A percentile compares a stretch with the other conserved stretches of the same genome.
phyloP scores from a whole-genome alignment of 2,888 invertebrate genomes.

The Xestia c-nigrum region DNA sequence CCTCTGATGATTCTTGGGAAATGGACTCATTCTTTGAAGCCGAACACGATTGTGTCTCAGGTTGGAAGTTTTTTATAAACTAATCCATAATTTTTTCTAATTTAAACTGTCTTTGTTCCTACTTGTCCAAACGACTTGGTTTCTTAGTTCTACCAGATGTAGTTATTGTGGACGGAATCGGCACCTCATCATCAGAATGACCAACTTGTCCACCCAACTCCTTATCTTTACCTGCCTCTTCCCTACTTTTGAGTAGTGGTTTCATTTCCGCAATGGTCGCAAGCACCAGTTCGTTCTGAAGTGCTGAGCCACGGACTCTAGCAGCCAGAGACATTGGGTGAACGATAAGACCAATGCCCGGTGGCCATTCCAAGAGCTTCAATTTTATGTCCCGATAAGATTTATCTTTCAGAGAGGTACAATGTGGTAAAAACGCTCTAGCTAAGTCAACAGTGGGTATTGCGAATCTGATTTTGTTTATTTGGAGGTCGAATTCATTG shows the following conservation, averaged over 20 bases:
- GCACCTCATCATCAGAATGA: neutral
- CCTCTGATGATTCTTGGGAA: no score
- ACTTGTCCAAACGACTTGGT: neutral
- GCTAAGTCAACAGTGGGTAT: neutral
- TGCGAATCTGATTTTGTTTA: slow-evolving; percentile 17
- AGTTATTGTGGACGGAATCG: slow-evolving; percentile 13
- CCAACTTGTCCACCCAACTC: neutral
- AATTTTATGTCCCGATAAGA: slow-evolving; percentile 18
- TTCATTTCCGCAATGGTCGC: neutral
- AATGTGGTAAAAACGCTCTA: slow-evolving; percentile 5
- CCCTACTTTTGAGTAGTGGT: neutral
- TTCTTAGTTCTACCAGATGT: slow-evolving; percentile 19
- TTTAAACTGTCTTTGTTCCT: slow-evolving; percentile 2
- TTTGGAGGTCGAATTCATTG: neutral
- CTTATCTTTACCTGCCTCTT: slow-evolving; percentile 3
- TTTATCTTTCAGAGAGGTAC: slow-evolving; percentile 2
- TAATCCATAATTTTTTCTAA: slow-evolving; percentile 4
- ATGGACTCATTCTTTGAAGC: neutral
- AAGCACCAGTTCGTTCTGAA: slow-evolving; percentile 11
- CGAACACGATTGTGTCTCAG: neutral
- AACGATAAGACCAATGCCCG: slow-evolving; percentile 14
- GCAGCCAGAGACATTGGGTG: no score
- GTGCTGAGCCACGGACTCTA: slow-evolving; percentile 4
- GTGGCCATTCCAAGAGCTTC: slow-evolving; percentile 5
- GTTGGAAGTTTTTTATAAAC: slow-evolving; percentile 10